Conservation (phyloP, 2,113 vertebrate genomes). For the Toxostoma redivivum region DNA sequence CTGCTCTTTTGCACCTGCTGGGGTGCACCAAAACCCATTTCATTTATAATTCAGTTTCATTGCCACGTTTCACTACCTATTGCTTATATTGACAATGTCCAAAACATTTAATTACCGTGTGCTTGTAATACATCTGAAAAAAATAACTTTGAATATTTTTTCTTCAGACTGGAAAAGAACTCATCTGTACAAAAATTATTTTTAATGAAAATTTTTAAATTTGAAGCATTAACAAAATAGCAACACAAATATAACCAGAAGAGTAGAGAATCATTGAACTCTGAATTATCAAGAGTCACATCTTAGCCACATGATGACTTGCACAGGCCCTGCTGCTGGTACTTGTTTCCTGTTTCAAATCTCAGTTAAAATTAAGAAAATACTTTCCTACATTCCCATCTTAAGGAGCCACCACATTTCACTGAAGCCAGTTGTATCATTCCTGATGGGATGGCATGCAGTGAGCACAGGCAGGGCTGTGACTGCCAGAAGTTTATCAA, state of each 20-base stretch:
- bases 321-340: not conserved
- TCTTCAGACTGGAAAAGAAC: not conserved
- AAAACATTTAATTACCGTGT: not conserved
- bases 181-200: not conserved
- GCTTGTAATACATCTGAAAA: not conserved
- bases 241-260: not conserved
- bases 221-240: not conserved
- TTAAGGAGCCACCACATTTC: not conserved
- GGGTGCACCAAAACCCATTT: fast-evolving
- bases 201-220: not conserved
- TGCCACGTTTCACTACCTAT: not conserved
- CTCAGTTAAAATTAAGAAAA: not conserved
- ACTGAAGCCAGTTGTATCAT: not conserved
- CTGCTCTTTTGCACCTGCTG: not conserved
- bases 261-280: not conserved
- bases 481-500: not conserved
- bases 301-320: not conserved
- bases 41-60: not conserved
- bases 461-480: not conserved
- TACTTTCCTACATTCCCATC: not conserved
- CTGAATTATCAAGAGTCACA: not conserved
- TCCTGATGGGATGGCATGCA: not conserved
- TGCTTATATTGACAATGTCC: not conserved
- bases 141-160: not conserved
- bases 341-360: not conserved